Evolutionary conservation across 2,113 vertebrate species (phyloP).

Genomic region (Carettochelys insculpta): DNA sequence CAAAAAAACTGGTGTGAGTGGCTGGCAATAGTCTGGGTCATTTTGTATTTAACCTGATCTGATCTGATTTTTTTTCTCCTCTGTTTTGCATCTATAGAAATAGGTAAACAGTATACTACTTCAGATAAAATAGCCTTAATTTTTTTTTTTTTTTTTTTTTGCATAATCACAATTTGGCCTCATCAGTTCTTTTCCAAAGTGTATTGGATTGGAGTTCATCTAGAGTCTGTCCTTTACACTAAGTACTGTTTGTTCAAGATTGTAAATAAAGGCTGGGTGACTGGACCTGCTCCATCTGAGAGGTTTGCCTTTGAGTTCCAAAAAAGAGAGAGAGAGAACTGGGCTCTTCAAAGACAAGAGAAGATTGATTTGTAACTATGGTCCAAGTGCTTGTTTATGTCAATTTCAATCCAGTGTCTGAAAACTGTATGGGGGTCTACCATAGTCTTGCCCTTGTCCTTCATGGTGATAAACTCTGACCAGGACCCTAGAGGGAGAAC

Average conservation of each 20-base stretch:
- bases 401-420: too few species aligned
- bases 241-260: neutral
- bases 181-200: neutral
- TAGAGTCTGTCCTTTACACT: neutral
- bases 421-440: too few species aligned
- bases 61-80: neutral
- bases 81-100: neutral
- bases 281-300: neutral
- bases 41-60: neutral
- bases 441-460: too few species aligned
- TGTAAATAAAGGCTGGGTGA: neutral
- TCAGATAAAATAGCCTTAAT: neutral
- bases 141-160: neutral
- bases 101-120: neutral
- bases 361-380: neutral
- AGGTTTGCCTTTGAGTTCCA: neutral
- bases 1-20: neutral
- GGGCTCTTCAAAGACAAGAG: neutral
- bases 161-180: neutral
- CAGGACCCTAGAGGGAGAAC: too few species aligned
- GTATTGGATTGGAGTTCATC: neutral
- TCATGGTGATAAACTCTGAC: too few species aligned
- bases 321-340: neutral
- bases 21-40: neutral
- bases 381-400: too few species aligned